Evolutionary conservation across 2,113 vertebrate species (phyloP), one percentile per base, ranked within the genome.

Genomic region (Trematomus loennbergii): DNA sequence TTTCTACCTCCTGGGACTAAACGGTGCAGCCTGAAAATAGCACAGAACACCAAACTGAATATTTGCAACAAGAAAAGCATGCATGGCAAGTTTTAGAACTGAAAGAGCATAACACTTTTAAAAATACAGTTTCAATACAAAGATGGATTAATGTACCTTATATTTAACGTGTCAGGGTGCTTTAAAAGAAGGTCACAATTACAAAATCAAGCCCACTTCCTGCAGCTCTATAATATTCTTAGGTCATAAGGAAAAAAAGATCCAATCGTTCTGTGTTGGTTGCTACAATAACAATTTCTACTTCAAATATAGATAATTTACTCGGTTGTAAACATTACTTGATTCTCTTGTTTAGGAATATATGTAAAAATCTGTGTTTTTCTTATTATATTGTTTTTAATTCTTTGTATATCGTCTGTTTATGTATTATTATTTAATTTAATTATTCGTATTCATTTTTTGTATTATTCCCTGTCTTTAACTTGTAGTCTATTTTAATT

Each of bases 1-100:
- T 69, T n/a, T 50, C 73, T 29, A 70, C 75, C 74, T 61, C 20
- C 45, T 5, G 65, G 52, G 46, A 68, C 22, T 25, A 53, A 52
- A 58, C 9, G 60, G 0, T 33, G 59, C 17, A 18, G 55, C 60
- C 50, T 67, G 61, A 54, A 83, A 82, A 70, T 22, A 70, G 36
- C 61, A 48, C 48, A 2, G 5, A 53, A 71, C 12, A 0, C 13
- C 11, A 46, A 54, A 12, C 9, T 5, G 25, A 40, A 61, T 17
- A 60, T 74, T 58, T 74, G 8, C 36, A 54, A 22, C 62, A 57
- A 72, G n/a, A 64, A 3, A 16, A 49, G 3, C 43, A 8, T 25
- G 18, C 20, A 4, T 1, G 1, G 46, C 22, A 8, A 79, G 50
- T 20, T 64, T 64, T 25, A 67, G 55, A 50, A 43, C 18, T 9